phyloP scores from a whole-genome alignment of 2,888 invertebrate species.

The Tolmerus cingulatus region DNA sequence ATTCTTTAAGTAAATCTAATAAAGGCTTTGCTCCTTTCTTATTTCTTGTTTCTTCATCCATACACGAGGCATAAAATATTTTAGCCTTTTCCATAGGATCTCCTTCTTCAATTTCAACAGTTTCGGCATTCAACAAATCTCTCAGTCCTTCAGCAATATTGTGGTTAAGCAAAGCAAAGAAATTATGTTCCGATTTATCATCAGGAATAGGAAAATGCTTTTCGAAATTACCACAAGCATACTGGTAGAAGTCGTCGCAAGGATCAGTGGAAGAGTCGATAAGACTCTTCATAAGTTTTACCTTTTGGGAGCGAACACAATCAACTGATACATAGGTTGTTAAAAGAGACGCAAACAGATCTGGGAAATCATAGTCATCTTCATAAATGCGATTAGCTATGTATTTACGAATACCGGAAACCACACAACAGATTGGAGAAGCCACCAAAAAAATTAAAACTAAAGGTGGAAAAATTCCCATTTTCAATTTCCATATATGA shows the following conservation, averaged over 20 bases:
- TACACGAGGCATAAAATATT: background rate
- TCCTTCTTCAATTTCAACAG: background rate
- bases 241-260: constrained; percentile 27
- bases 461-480: background rate
- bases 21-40: background rate
- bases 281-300: background rate
- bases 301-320: background rate
- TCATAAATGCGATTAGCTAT: background rate
- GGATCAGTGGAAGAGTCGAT: background rate
- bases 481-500: background rate
- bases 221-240: constrained; percentile 18
- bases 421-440: background rate
- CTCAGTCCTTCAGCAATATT: background rate
- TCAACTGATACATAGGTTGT: background rate
- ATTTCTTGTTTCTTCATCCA: background rate
- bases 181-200: background rate
- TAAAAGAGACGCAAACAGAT: background rate
- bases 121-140: background rate
- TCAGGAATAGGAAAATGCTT: constrained; percentile 8
- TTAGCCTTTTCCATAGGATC: background rate
- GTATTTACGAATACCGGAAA: background rate
- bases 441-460: background rate
- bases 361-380: background rate
- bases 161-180: background rate
- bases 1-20: constrained; percentile 8